Percentiles rank a stretch among this genome's conserved stretches.
Conservation (phyloP, 2,113 vertebrate genomes). For the Periophthalmus modestus region DNA sequence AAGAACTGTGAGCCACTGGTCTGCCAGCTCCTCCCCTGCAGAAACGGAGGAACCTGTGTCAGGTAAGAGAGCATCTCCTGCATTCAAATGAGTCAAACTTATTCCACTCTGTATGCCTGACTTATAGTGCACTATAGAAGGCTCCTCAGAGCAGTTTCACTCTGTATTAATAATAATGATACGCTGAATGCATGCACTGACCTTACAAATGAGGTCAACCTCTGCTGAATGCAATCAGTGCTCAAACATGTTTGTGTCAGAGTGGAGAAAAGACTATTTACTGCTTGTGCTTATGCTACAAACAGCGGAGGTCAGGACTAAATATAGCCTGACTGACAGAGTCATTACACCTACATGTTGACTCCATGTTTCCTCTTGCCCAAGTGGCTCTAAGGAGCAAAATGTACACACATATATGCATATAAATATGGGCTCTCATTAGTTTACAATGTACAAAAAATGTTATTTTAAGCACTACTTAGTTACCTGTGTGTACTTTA, state of each 20-base stretch:
- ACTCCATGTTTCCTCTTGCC: conserved; percentile 21
- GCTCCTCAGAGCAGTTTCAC: conserved; percentile 8
- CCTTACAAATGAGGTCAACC: conserved; percentile 4
- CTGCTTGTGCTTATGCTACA: not conserved
- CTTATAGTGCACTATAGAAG: not conserved
- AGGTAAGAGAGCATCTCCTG: conserved; percentile 71
- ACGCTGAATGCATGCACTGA: conserved; percentile 2
- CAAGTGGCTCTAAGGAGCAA: conserved; percentile 1
- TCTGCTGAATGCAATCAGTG: conserved; percentile 4
- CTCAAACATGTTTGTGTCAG: not conserved
- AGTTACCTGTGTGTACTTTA: not conserved
- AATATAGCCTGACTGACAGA: conserved; percentile 12
- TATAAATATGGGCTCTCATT: conserved; percentile 1
- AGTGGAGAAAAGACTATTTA: not conserved
- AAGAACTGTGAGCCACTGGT: conserved; percentile 79
- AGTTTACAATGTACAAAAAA: conserved; percentile 2
- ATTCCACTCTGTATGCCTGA: not conserved
- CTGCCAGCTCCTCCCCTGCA: conserved; percentile 80
- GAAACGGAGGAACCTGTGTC: conserved; percentile 83
- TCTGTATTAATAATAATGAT: not conserved
- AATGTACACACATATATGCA: conserved; percentile 2
- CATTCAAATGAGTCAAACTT: conserved; percentile 11
- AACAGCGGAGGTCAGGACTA: conserved; percentile 9
- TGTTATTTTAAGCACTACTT: not conserved
- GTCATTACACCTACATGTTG: conserved; percentile 11